Conservation (phyloP, 2,797 vertebrate genomes). For the Cygnus olor region DNA sequence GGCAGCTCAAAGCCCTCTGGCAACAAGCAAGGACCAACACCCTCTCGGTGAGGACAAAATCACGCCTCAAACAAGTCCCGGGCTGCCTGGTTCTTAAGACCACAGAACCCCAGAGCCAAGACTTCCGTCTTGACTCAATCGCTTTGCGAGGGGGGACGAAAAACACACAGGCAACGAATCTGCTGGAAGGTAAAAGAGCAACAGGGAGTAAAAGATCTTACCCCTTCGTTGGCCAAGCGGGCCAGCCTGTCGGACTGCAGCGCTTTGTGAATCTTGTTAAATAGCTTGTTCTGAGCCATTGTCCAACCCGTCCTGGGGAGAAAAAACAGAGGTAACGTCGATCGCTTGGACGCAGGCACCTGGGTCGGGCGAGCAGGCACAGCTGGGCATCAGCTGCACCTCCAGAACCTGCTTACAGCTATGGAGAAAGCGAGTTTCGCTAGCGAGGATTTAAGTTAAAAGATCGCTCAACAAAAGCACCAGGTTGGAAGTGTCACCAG, state of each 20-base stretch:
- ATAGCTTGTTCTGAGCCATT: conserved; percentile 93
- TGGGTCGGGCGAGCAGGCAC: no score
- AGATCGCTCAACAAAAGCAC: not conserved
- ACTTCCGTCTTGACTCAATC: fast-evolving
- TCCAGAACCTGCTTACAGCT: fast-evolving
- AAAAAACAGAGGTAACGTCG: not conserved
- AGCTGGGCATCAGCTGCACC: not conserved
- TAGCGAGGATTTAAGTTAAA: fast-evolving
- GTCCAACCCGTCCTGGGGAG: conserved; percentile 90
- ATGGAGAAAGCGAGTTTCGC: fast-evolving
- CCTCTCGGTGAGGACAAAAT: fast-evolving
- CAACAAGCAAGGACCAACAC: not conserved
- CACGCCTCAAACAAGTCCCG: not conserved
- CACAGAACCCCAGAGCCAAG: fast-evolving
- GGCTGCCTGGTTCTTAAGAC: not conserved
- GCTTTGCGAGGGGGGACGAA: fast-evolving
- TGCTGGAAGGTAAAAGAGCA: not conserved
- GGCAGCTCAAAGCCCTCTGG: not conserved
- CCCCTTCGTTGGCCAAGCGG: conserved; percentile 93
- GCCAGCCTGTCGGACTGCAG: conserved; percentile 93
- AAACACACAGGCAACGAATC: not conserved
- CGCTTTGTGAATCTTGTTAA: conserved; percentile 97
- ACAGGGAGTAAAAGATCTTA: conserved; percentile 68
- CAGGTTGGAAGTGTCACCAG: fast-evolving
- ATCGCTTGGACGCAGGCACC: fast-evolving